These are phyloP conservation scores for Loxodonta africana DNA, from an alignment of 2,113 vertebrate genomes.

Conservation along the genomic window DNA sequence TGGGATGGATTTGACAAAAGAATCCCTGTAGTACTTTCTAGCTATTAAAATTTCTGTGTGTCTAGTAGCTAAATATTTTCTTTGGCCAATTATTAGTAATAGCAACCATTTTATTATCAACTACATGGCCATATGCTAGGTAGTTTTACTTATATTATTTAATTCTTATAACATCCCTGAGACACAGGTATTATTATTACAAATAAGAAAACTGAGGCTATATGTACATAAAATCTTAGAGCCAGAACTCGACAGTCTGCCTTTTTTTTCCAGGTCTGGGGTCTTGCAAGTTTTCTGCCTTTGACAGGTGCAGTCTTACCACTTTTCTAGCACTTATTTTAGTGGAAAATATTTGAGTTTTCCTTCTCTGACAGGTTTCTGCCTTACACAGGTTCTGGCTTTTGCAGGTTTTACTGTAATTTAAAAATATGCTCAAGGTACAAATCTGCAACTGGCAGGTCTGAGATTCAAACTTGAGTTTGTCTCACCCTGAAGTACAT, in stretches of 20 bases:
- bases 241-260: neutral
- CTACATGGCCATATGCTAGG: neutral
- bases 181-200: slow-evolving; percentile 27
- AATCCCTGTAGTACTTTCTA: slow-evolving; percentile 24
- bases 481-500: neutral
- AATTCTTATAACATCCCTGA: neutral
- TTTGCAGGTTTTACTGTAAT: neutral
- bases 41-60: slow-evolving; percentile 48
- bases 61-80: slow-evolving; percentile 46
- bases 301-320: neutral
- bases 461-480: neutral
- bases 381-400: neutral
- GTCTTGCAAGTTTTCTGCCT: neutral
- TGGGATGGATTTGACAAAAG: slow-evolving; percentile 43
- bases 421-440: slow-evolving; percentile 34
- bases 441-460: neutral
- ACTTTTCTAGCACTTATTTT: neutral
- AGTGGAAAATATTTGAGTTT: neutral
- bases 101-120: slow-evolving; percentile 21
- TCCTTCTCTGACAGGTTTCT: neutral
- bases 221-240: neutral
- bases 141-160: slow-evolving; percentile 2
- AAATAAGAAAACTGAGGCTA: slow-evolving; percentile 32
- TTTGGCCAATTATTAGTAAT: slow-evolving; percentile 16
- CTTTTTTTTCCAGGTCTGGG: neutral